A percentile compares a stretch with the other conserved stretches of the same genome.
Conservation (phyloP, 1,140 invertebrate species). For the Macrotrachela quadricornifera region DNA sequence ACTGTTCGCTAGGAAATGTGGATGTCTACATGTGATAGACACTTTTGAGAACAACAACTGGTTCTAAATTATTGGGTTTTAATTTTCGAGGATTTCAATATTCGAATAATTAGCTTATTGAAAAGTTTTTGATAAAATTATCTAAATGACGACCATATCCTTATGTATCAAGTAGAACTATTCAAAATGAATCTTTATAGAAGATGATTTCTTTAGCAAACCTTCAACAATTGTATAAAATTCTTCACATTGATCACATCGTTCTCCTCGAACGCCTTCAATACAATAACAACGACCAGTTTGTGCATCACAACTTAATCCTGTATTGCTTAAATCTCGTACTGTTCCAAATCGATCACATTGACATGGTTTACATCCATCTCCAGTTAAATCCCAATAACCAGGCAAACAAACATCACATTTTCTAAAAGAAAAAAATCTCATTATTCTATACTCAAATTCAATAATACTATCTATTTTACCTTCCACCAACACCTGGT, state of each 20-base stretch:
- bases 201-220: conserved; percentile 47
- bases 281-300: conserved; percentile 46
- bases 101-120: neutral
- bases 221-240: conserved; percentile 51
- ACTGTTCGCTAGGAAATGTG: too few relatives aligned
- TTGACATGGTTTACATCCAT: conserved; percentile 54
- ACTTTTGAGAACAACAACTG: too few relatives aligned
- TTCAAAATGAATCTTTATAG: conserved; percentile 60
- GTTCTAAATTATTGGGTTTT: too few relatives aligned
- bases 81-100: too few relatives aligned
- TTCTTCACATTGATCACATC: conserved; percentile 65
- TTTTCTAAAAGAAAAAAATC: conserved; percentile 17
- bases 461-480: too few relatives aligned
- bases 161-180: conserved; percentile 44
- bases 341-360: conserved; percentile 23
- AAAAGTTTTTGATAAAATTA: neutral
- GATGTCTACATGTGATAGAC: too few relatives aligned
- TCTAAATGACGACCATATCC: conserved; percentile 27
- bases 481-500: conserved; percentile 37
- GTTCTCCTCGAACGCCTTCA: conserved; percentile 74
- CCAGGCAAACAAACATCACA: conserved; percentile 72
- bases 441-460: too few relatives aligned
- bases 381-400: conserved; percentile 67
- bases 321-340: conserved; percentile 26
- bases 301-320: conserved; percentile 33